These are phyloP conservation scores for Hesperophylax magnus DNA, from an alignment of 1,140 invertebrate species.

Conservation along the genomic window DNA sequence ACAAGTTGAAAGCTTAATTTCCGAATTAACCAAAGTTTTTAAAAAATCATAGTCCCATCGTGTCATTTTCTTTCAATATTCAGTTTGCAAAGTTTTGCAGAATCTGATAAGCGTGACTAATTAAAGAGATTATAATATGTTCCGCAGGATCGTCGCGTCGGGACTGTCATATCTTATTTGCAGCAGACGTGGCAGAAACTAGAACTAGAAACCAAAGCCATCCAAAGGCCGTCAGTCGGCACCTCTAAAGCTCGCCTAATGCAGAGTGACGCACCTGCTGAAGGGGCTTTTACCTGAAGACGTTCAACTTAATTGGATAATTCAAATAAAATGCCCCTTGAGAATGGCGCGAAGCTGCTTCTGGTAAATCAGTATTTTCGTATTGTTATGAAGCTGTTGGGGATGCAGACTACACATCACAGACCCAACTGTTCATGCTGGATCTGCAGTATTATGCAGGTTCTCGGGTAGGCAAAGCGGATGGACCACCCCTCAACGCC, in stretches of 20 bases:
- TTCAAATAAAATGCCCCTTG: conserved; percentile 36
- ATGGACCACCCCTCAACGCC: too few species aligned
- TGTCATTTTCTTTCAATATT: too few species aligned
- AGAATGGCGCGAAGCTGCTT: not conserved
- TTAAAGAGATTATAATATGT: not conserved
- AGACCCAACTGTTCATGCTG: too few species aligned
- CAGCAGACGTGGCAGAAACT: not conserved
- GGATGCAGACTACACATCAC: not conserved
- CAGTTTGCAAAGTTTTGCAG: too few species aligned
- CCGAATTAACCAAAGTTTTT: too few species aligned
- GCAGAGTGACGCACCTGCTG: conserved; percentile 24
- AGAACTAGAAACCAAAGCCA: too few species aligned
- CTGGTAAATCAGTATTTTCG: conserved; percentile 12
- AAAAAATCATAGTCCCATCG: too few species aligned
- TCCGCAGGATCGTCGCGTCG: not conserved
- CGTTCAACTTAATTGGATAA: conserved; percentile 21
- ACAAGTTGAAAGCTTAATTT: too few species aligned
- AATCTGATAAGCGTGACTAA: too few species aligned
- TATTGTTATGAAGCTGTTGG: not conserved
- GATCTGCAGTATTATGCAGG: too few species aligned
- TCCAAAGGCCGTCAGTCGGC: not conserved
- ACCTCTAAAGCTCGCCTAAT: not conserved
- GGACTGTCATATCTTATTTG: conserved; percentile 1
- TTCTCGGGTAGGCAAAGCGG: too few species aligned
- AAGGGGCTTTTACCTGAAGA: conserved; percentile 31